These are phyloP conservation scores for Dendroctonus ponderosae DNA, from an alignment of 1,140 invertebrate species.

Conservation along the genomic window DNA sequence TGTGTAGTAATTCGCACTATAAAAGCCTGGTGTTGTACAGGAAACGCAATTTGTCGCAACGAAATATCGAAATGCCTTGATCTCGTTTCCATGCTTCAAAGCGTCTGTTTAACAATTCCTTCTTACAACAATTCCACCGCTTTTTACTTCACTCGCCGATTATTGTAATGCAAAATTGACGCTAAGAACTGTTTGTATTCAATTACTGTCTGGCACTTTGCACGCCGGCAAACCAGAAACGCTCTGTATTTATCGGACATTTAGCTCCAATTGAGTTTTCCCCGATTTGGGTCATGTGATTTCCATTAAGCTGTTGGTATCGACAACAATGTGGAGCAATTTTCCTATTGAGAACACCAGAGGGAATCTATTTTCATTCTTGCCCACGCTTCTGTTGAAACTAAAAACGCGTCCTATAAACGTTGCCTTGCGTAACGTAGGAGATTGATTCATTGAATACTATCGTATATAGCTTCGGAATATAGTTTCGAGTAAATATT, in stretches of 20 bases:
- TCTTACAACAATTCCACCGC: slow-evolving; percentile 5
- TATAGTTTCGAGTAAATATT: no score
- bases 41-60: background rate
- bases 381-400: slow-evolving; percentile 7
- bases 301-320: background rate
- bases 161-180: slow-evolving; percentile 2
- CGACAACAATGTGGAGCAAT: background rate
- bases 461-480: no score
- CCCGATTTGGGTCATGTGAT: background rate
- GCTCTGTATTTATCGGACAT: no score
- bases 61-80: slow-evolving; percentile 10
- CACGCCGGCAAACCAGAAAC: no score
- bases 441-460: no score
- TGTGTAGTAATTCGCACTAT: background rate
- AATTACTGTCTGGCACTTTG: no score
- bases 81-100: slow-evolving; percentile 15
- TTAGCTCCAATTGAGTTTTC: background rate
- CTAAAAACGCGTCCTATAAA: slow-evolving; percentile 13
- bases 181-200: background rate
- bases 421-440: slow-evolving; percentile 10
- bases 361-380: slow-evolving; percentile 9
- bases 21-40: background rate
- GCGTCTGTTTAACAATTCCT: slow-evolving; percentile 10
- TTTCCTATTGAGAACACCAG: background rate
- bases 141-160: slow-evolving; percentile 4